A percentile compares a stretch with the other conserved stretches of the same genome.
These are phyloP conservation scores for Acropora yongei DNA, from an alignment of 64 coral and sea anemone species.

Conservation along the genomic window DNA sequence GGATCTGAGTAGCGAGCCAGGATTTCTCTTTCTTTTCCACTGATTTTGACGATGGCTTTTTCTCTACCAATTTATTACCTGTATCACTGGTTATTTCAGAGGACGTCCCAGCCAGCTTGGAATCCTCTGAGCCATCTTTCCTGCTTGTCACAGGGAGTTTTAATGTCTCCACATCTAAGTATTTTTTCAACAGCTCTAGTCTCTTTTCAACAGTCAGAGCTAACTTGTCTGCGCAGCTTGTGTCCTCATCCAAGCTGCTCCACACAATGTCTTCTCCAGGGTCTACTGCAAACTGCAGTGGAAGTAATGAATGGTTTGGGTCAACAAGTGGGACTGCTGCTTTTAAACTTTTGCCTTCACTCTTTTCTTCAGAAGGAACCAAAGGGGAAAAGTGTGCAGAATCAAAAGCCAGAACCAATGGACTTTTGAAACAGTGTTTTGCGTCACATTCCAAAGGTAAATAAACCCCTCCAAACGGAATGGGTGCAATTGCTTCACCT, in stretches of 20 bases:
- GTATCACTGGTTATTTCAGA: background rate
- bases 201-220: conserved; percentile 61
- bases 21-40: conserved; percentile 70
- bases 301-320: conserved; percentile 72
- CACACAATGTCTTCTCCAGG: conserved; percentile 82
- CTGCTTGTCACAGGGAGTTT: conserved; percentile 60
- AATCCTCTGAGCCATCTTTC: conserved; percentile 50
- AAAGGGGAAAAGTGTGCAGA: conserved; percentile 93
- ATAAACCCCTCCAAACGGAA: conserved; percentile 97
- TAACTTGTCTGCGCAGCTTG: conserved; percentile 34
- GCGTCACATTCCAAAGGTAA: conserved; percentile 89
- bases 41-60: conserved; percentile 31
- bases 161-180: conserved; percentile 70
- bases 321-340: conserved; percentile 82
- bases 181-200: conserved; percentile 75
- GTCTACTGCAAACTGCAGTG: conserved; percentile 81
- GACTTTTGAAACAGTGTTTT: conserved; percentile 65
- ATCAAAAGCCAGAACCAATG: conserved; percentile 86
- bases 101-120: conserved; percentile 45
- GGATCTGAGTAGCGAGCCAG: conserved; percentile 74
- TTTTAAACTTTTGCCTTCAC: conserved; percentile 28
- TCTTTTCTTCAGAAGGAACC: conserved; percentile 72
- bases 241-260: conserved; percentile 57
- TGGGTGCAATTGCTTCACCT: conserved; percentile 91
- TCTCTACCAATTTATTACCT: background rate